A percentile compares a stretch with the other conserved stretches of the same genome.
Evolutionary conservation across 2,113 vertebrate species (phyloP).

Genomic region (Alaudala cheleensis): DNA sequence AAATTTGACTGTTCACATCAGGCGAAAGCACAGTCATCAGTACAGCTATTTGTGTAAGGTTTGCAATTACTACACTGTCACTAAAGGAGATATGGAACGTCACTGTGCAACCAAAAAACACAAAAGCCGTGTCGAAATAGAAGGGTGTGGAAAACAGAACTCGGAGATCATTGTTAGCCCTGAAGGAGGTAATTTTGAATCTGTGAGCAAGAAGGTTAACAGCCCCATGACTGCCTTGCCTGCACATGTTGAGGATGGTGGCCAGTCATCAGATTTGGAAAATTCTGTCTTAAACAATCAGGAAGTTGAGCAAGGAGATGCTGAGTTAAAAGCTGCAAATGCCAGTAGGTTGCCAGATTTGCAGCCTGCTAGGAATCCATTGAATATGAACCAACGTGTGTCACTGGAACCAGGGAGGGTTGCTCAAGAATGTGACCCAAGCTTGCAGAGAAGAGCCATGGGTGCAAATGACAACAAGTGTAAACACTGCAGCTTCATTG

Average conservation of each 20-base stretch:
- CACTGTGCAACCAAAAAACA: constrained; percentile 98
- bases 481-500: constrained; percentile 82
- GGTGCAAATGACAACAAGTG: constrained; percentile 75
- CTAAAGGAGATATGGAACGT: constrained; percentile 98
- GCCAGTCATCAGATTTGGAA: constrained; percentile 23
- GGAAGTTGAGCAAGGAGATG: neutral
- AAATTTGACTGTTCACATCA: constrained; percentile 92
- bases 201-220: constrained; percentile 18
- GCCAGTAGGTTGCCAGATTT: constrained; percentile 2
- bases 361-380: neutral
- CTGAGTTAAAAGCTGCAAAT: constrained; percentile 29
- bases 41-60: constrained; percentile 94
- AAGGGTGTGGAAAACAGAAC: constrained; percentile 69
- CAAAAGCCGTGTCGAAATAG: constrained; percentile 81
- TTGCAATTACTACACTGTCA: constrained; percentile 96
- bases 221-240: neutral
- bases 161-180: constrained; percentile 67
- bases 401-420: constrained; percentile 16
- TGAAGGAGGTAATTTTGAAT: constrained; percentile 63
- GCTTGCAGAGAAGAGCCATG: constrained; percentile 57
- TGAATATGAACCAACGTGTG: neutral
- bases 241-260: constrained; percentile 10
- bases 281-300: constrained; percentile 25
- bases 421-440: constrained; percentile 32
- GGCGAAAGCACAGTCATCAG: constrained; percentile 94